phyloP scores from a whole-genome alignment of 2,888 invertebrate genomes.

The Archips crataeganus region DNA sequence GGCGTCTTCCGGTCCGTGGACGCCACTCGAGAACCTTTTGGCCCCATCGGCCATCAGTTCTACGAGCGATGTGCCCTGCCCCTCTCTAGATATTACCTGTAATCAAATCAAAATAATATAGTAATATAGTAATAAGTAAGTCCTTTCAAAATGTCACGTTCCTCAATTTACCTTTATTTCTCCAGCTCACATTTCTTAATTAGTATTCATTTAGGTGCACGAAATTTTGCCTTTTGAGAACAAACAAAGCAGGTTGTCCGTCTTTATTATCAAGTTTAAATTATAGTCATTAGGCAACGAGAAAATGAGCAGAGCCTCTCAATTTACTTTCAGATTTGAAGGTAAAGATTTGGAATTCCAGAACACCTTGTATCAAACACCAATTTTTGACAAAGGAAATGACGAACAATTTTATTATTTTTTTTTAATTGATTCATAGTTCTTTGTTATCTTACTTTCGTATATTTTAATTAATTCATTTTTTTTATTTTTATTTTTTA shows the following conservation, averaged over 20 bases:
- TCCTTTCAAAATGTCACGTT: conserved; percentile 61
- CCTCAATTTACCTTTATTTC: conserved; percentile 65
- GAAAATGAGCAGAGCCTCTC: conserved; percentile 69
- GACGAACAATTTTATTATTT: background rate
- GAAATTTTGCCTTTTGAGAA: conserved; percentile 76
- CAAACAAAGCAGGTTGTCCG: conserved; percentile 78
- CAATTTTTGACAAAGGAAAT: conserved; percentile 11
- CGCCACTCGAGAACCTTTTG: no score
- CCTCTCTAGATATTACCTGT: background rate
- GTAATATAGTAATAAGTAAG: conserved; percentile 54
- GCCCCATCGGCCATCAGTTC: no score
- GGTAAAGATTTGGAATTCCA: conserved; percentile 65
- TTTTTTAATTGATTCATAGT: background rate
- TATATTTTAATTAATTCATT: no score
- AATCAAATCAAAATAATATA: conserved; percentile 39
- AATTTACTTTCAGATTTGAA: conserved; percentile 67
- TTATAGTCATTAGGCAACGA: conserved; percentile 79
- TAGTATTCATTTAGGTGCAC: conserved; percentile 72
- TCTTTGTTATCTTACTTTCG: background rate
- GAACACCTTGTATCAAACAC: conserved; percentile 53
- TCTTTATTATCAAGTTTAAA: conserved; percentile 82
- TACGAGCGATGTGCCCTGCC: no score
- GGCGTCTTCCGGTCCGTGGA: no score
- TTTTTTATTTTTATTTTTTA: no score
- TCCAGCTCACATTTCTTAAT: conserved; percentile 75